These are phyloP conservation scores for Megaceryle torquata DNA, from an alignment of 2,113 vertebrate species.

Conservation along the genomic window DNA sequence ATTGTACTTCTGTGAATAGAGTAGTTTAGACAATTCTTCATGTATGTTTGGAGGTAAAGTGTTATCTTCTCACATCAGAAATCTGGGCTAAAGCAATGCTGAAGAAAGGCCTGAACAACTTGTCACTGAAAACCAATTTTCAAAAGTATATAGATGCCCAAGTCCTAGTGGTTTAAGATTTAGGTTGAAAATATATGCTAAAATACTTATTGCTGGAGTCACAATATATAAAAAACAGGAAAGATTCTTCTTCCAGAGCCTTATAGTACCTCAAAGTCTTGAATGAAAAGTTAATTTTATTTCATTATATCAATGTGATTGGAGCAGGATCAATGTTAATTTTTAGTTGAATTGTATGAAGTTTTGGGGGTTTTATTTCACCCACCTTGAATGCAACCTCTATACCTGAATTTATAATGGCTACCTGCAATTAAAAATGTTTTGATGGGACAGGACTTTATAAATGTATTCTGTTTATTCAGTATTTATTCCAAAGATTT, in stretches of 20 bases:
- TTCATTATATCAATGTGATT: not conserved
- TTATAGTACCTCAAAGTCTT: not conserved
- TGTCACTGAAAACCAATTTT: not conserved
- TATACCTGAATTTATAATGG: not conserved
- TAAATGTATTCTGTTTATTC: not conserved
- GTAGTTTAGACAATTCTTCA: not conserved
- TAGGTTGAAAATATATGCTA: not conserved
- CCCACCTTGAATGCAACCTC: not conserved
- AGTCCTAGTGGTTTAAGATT: not conserved
- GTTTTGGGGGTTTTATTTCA: not conserved
- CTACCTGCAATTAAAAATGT: not conserved
- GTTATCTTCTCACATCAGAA: not conserved
- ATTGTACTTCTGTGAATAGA: not conserved
- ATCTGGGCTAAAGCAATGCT: not conserved
- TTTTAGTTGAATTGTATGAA: not conserved
- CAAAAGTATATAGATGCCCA: not conserved
- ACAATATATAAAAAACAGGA: not conserved
- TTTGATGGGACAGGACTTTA: not conserved
- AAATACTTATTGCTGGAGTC: not conserved
- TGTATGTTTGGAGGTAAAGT: not conserved
- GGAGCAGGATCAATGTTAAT: not conserved
- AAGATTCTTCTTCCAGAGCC: not conserved
- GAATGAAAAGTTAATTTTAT: not conserved
- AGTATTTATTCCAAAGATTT: not conserved
- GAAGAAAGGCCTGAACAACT: not conserved